These are phyloP conservation scores for Dascillus cervinus DNA, from an alignment of 2,888 invertebrate genomes.

Conservation along the genomic window DNA sequence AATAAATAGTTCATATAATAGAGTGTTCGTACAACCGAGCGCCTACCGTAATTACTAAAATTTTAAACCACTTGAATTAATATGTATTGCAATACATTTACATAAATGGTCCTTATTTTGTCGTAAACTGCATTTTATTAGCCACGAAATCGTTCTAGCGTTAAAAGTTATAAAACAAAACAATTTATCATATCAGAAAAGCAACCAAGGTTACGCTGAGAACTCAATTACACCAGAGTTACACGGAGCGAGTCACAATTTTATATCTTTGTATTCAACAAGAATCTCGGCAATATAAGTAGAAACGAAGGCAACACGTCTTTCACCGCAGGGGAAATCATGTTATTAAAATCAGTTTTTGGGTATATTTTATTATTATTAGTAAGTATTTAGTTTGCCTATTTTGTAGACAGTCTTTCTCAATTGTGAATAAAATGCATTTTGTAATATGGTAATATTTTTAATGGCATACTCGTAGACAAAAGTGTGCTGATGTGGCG, in stretches of 20 bases:
- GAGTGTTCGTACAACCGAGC: slow-evolving; percentile 17
- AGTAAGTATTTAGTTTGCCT: slow-evolving; percentile 15
- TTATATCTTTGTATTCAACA: slow-evolving; percentile 23
- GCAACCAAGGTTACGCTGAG: no score
- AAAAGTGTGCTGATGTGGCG: slow-evolving; percentile 16
- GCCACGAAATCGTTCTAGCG: no score
- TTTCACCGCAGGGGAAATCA: slow-evolving; percentile 17
- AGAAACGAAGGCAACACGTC: slow-evolving; percentile 16
- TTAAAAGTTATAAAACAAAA: no score
- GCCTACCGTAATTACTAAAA: no score
- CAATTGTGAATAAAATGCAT: slow-evolving; percentile 18
- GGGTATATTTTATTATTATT: slow-evolving; percentile 16
- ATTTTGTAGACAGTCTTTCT: slow-evolving; percentile 16
- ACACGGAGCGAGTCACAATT: slow-evolving; percentile 16
- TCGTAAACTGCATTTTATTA: no score
- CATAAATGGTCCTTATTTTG: slow-evolving; percentile 20
- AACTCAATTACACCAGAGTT: slow-evolving; percentile 21
- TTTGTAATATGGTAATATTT: slow-evolving; percentile 23
- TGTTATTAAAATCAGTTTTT: slow-evolving; percentile 22
- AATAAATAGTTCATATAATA: no score
- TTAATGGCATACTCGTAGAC: slow-evolving; percentile 15
- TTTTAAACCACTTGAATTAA: slow-evolving; percentile 21
- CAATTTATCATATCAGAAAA: no score
- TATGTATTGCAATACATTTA: slow-evolving; percentile 17
- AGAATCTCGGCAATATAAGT: slow-evolving; percentile 23